Evolutionary conservation across 2,888 invertebrate genomes (phyloP), one percentile per base, ranked within the genome.

Genomic region (Epinotia brunnichana): DNA sequence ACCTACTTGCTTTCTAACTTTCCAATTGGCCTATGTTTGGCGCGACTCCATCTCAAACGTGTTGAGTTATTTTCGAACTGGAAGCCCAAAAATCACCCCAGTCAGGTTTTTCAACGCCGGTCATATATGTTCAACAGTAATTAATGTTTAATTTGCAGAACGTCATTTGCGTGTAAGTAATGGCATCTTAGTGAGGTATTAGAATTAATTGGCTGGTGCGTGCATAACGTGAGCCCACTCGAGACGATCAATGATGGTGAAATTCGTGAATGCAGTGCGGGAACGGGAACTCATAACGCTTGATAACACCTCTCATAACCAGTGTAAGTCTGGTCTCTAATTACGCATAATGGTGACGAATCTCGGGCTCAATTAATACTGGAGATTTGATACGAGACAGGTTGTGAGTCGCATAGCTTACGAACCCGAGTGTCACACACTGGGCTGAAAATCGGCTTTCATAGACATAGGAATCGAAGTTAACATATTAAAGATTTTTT

Each of bases 191-290:
- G 53, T 21, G 53, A 21, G 60, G 54, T 17, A 21, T 29, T 60
- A 15, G 59, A 41, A 7, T 67, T 60, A 67, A 67, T 72, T 61
- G 56, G 56, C 67, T 54, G 54, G n/a, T 29, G 66, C 61, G 19
- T 67, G 51, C 29, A 66, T 60, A 70, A 54, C 41, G 53, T 19
- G 51, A 44, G 11, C 35, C 17, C 35, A 72, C 61, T 56, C 53
- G 53, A 66, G 60, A 60, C 44, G 29, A 63, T 35, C 59, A 35
- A 51, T 41, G 39, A 56, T n/a, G n/a, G n/a, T n/a, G n/a, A n/a
- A n/a, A n/a, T n/a, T 61, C 44, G 44, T 67, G 56, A 39, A 56
- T 62, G 66, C 53, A 51, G 57, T 5, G 4, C n/a, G n/a, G n/a
- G 15, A 48, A 9, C n/a, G n/a, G n/a, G 15, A 48, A 9, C n/a